Evolutionary conservation across 2,113 vertebrate genomes (phyloP).

Genomic region (Brevimyrus niger): DNA sequence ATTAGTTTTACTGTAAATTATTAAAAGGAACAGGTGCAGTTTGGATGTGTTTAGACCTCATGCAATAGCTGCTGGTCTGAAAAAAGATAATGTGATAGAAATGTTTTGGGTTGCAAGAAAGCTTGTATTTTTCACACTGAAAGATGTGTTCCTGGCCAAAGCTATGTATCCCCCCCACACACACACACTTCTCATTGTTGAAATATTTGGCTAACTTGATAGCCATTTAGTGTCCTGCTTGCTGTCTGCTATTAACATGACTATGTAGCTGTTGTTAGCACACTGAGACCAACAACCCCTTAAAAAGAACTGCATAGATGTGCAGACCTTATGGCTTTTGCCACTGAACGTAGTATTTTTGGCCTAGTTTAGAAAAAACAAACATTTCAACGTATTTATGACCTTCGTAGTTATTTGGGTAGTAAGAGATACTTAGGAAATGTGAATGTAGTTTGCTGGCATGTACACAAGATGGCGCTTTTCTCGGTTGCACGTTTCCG

Average conservation of each 20-base stretch:
- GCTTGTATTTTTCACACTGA: neutral
- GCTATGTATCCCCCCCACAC: neutral
- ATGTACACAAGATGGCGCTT: neutral
- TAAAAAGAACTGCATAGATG: neutral
- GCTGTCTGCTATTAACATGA: neutral
- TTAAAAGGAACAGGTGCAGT: neutral
- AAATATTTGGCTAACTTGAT: neutral
- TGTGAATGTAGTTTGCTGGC: neutral
- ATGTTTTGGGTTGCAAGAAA: neutral
- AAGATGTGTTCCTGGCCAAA: neutral
- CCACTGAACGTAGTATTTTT: neutral
- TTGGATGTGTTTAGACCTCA: neutral
- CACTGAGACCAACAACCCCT: neutral
- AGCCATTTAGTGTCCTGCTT: neutral
- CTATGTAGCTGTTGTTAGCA: neutral
- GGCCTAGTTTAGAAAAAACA: neutral
- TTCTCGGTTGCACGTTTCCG: neutral
- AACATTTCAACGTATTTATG: neutral
- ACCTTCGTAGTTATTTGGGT: neutral
- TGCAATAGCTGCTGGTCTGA: neutral
- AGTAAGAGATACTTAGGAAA: neutral
- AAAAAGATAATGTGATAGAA: neutral
- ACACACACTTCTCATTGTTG: neutral
- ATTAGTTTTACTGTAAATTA: neutral
- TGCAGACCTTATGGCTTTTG: neutral